These are phyloP conservation scores for Odontothrips loti DNA, from an alignment of 2,888 invertebrate species.

Conservation along the genomic window DNA sequence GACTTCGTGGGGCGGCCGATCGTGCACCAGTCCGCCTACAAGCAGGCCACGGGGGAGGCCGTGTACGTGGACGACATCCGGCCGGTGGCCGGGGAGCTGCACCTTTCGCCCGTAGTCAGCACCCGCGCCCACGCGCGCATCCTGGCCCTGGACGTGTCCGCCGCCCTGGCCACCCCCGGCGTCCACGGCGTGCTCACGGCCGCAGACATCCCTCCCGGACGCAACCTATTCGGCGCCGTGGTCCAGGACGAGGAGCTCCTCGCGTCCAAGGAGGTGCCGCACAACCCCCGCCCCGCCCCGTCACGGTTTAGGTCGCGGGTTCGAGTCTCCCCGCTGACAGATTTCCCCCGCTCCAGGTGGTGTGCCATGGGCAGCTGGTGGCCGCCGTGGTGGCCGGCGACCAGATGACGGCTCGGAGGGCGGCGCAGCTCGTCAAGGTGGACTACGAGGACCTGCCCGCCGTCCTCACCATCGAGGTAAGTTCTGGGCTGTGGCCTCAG, in stretches of 20 bases:
- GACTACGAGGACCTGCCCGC: conserved; percentile 75
- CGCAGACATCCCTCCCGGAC: conserved; percentile 66
- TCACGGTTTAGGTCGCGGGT: too few relatives aligned
- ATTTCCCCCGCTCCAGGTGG: conserved; percentile 48
- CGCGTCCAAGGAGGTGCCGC: conserved; percentile 60
- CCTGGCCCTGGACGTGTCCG: conserved; percentile 64
- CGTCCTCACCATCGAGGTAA: conserved; percentile 75
- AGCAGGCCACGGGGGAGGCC: conserved; percentile 90
- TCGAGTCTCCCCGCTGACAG: too few relatives aligned
- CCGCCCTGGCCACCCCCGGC: conserved; percentile 70
- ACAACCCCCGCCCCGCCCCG: too few relatives aligned
- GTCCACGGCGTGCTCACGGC: conserved; percentile 77
- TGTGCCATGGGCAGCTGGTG: conserved; percentile 75
- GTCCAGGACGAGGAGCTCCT: conserved; percentile 81
- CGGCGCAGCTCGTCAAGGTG: conserved; percentile 73
- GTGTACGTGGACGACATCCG: conserved; percentile 89
- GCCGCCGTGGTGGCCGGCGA: conserved; percentile 76
- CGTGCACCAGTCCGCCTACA: conserved; percentile 74
- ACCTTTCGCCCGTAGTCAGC: conserved; percentile 74
- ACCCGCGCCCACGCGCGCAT: conserved; percentile 78
- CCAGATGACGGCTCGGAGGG: conserved; percentile 74
- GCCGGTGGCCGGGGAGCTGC: conserved; percentile 67
- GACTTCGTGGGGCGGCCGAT: conserved; percentile 79
- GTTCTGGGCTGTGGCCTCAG: background rate
- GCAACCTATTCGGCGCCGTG: conserved; percentile 66